These are phyloP conservation scores for Botrylloides violaceus DNA, from an alignment of 23 tunicate genomes.

Conservation along the genomic window DNA sequence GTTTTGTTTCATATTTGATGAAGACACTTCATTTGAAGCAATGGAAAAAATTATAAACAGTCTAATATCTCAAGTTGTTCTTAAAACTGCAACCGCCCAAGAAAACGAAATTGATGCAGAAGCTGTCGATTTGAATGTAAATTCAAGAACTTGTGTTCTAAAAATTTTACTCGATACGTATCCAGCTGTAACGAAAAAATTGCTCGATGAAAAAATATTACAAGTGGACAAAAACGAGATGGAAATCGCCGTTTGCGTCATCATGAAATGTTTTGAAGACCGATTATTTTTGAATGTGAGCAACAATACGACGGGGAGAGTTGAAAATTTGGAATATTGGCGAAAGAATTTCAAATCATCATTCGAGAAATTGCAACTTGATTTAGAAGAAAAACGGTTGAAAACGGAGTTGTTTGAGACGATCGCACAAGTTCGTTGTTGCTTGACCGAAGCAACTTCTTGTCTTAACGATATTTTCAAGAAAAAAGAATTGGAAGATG, in stretches of 20 bases:
- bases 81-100: not conserved
- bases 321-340: slow-evolving; percentile 7
- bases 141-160: not conserved
- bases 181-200: slow-evolving; percentile 8
- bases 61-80: not conserved
- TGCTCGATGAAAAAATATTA: not conserved
- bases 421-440: slow-evolving; percentile 2
- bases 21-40: not conserved
- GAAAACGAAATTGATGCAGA: not conserved
- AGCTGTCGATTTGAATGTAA: slow-evolving; percentile 7
- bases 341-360: not conserved
- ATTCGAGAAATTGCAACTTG: not conserved
- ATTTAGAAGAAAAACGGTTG: not conserved
- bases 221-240: not conserved
- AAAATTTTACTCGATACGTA: slow-evolving; percentile 3
- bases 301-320: not conserved
- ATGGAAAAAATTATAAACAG: not conserved
- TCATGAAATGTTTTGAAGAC: slow-evolving; percentile 21
- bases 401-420: slow-evolving; percentile 6
- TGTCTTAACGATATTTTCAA: slow-evolving; percentile 15
- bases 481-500: not conserved
- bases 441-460: not conserved
- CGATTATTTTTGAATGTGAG: not conserved
- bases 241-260: not conserved
- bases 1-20: slow-evolving; percentile 36